Evolutionary conservation across 2,888 invertebrate genomes (phyloP).

Genomic region (Chrysodeixis includens): DNA sequence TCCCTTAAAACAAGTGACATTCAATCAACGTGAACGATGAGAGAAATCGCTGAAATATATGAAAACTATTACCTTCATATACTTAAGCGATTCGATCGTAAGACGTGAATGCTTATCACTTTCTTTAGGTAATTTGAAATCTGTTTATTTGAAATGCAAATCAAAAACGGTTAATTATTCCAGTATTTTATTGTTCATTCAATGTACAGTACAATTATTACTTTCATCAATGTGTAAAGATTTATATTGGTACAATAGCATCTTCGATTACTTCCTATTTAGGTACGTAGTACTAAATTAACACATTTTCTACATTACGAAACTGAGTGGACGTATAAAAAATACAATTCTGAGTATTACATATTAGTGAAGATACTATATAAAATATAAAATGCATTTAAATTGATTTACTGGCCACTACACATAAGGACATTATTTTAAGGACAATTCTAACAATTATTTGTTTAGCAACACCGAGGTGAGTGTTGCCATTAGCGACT

Average conservation of each 20-base stretch:
- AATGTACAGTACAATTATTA: no score
- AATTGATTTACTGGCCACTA: not conserved
- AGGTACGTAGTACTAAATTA: not conserved
- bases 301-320: no score
- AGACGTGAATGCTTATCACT: no score
- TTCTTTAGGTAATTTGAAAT: not conserved
- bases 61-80: no score
- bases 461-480: not conserved
- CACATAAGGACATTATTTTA: no score
- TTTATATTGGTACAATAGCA: not conserved
- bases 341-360: not conserved
- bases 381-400: constrained; percentile 32
- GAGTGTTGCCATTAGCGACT: no score
- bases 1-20: no score
- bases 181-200: no score
- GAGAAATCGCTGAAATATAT: no score
- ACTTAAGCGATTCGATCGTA: no score
- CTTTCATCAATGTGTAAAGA: no score
- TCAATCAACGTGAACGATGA: no score
- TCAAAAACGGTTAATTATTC: not conserved
- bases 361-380: constrained; percentile 5
- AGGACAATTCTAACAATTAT: not conserved
- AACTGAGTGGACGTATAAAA: not conserved
- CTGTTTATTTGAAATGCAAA: not conserved
- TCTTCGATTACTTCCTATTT: not conserved